A percentile compares a stretch with the other conserved stretches of the same genome.
Conservation (phyloP, 2,113 vertebrate species). For the Apaloderma vittatum region DNA sequence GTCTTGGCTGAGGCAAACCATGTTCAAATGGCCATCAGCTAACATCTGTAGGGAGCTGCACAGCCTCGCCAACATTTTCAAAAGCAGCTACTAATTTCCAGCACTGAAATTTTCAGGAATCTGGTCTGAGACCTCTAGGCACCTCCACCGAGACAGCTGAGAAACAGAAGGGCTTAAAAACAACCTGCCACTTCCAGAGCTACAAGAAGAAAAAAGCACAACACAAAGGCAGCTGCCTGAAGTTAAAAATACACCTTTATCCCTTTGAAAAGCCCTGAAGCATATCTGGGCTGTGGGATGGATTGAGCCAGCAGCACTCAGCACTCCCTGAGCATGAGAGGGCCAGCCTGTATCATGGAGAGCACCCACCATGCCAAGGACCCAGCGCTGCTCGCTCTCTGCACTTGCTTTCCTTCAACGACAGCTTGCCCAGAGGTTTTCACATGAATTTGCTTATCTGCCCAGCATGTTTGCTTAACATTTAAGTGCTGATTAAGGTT, state of each 20-base stretch:
- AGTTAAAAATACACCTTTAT: constrained; percentile 54
- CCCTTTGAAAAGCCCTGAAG: constrained; percentile 24
- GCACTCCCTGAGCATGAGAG: neutral
- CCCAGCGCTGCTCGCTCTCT: neutral
- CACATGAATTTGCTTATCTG: neutral
- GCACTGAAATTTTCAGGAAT: neutral
- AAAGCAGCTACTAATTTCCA: constrained; percentile 1
- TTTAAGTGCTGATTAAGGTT: neutral
- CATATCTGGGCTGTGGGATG: neutral
- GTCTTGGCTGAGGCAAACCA: constrained; percentile 32
- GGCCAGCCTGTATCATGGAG: neutral
- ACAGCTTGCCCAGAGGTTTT: neutral
- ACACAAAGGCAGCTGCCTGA: neutral
- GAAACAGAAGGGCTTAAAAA: constrained; percentile 35
- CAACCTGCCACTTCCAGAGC: constrained; percentile 17
- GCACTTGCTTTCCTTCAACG: neutral
- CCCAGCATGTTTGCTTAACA: neutral
- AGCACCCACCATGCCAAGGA: neutral
- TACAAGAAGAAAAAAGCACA: neutral
- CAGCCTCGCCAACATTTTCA: constrained; percentile 27
- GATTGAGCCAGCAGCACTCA: constrained; percentile 9
- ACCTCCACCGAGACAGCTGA: neutral
- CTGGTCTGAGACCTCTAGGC: neutral
- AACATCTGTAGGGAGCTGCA: neutral
- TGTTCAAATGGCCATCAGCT: constrained; percentile 42